Evolutionary conservation across 1,140 invertebrate species (phyloP), one percentile per base, ranked within the genome.

Genomic region (Lanistes nyassanus): DNA sequence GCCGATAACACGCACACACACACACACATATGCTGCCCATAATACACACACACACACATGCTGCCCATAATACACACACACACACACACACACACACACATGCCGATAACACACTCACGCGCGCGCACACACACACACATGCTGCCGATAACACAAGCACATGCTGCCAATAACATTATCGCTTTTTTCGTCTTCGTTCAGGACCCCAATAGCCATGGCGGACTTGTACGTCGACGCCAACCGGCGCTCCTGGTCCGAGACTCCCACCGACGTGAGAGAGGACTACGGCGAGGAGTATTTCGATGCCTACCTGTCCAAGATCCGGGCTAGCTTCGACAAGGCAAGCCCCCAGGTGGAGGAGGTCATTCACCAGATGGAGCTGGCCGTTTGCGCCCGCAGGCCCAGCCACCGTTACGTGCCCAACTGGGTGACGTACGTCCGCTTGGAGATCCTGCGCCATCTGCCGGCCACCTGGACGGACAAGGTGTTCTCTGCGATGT

Each of bases 391-490:
- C 26, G 56, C 80, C 2, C 75, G 75, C 19, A 66, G 70, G n/a
- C 84, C 86, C 0, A 77, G 76, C 34, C 73, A 79, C 55, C 82
- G 84, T 72, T 86, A 88, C 62, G 82, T 87, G 11, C 84, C 86
- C 1, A 79, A 83, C 56, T 83, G 81, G 76, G 65, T 79, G n/a
- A 77, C 77, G 5, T 69, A 80, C 47, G 29, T 86, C 6, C 72
- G 85, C 16, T 79, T 81, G 0, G 75, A 81, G 9, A 80, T 86
- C 37, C 76, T 86, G 31, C 75, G 76, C 39, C 76, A 78, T 11
- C 69, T 86, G 39, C 83, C 85, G 92, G 93, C 11, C 91, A 95
- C 29, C 6, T 31, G 81, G n/a, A 81, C 81, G 0, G 85, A 87
- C 77, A 82, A 76, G 67, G 71, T 85, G 26, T 87, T 87, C 26